phyloP scores from a whole-genome alignment of 2,888 invertebrate species.

The Drosophila stalkeri region DNA sequence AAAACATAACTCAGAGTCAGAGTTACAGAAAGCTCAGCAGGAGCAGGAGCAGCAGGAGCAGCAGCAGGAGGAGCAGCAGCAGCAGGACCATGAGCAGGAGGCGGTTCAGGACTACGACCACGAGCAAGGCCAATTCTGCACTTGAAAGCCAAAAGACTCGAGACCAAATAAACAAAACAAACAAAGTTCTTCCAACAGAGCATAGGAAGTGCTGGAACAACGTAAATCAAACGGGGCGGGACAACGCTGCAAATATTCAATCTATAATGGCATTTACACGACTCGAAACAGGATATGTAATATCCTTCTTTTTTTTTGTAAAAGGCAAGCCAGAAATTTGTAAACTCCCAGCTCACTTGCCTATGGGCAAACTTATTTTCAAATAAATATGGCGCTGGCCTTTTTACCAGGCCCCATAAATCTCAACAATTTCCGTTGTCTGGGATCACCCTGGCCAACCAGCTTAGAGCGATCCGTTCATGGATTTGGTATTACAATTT shows the following conservation, averaged over 20 bases:
- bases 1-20: slow-evolving; percentile 57
- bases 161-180: slow-evolving; percentile 25
- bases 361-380: slow-evolving; percentile 60
- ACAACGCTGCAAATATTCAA: slow-evolving; percentile 71
- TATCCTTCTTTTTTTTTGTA: slow-evolving; percentile 69
- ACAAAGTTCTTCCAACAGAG: slow-evolving; percentile 31
- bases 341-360: slow-evolving; percentile 51
- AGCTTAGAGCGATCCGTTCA: slow-evolving; percentile 43
- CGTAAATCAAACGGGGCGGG: slow-evolving; percentile 69
- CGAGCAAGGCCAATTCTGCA: slow-evolving; percentile 49
- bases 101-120: background rate
- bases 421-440: slow-evolving; percentile 75
- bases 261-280: slow-evolving; percentile 79
- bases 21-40: slow-evolving; percentile 8
- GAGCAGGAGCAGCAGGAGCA: slow-evolving; percentile 38
- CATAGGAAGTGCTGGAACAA: slow-evolving; percentile 58
- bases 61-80: slow-evolving; percentile 35
- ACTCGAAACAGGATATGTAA: slow-evolving; percentile 81
- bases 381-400: slow-evolving; percentile 70
- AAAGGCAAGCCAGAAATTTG: slow-evolving; percentile 43
- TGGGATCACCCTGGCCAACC: slow-evolving; percentile 26
- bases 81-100: slow-evolving; percentile 13
- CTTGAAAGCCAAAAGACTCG: slow-evolving; percentile 43
- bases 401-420: slow-evolving; percentile 67
- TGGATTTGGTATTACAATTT: slow-evolving; percentile 68